Percentiles rank a stretch among this genome's conserved stretches.
phyloP scores from a whole-genome alignment of 2,797 vertebrate species.

The Periophthalmus magnuspinnatus region DNA sequence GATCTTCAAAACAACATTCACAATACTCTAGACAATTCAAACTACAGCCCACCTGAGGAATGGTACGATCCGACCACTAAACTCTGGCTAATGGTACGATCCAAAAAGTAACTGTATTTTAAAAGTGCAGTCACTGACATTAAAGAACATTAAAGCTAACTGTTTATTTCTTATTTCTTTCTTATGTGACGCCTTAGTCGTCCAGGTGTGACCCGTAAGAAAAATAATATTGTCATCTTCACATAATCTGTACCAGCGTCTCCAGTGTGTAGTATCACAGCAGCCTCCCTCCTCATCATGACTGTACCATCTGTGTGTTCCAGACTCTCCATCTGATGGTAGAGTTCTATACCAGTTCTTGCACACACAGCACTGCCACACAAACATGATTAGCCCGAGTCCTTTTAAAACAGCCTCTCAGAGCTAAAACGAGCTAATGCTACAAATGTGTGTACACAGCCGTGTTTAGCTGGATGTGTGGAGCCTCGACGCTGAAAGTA shows the following conservation, averaged over 20 bases:
- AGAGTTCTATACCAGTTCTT: conserved; percentile 5
- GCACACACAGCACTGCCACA: conserved; percentile 19
- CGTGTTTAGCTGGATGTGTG: conserved; percentile 26
- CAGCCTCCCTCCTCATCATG: conserved; percentile 10
- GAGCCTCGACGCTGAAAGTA: conserved; percentile 7
- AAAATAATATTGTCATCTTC: neutral
- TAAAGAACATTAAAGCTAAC: neutral
- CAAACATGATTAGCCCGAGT: conserved; percentile 15
- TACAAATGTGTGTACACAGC: conserved; percentile 42
- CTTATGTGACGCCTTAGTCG: no score
- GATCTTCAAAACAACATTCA: neutral
- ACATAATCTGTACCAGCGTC: neutral
- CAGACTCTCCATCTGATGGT: neutral
- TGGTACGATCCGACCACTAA: neutral
- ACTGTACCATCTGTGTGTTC: conserved; percentile 33
- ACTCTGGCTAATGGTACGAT: neutral
- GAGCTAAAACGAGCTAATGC: conserved; percentile 24
- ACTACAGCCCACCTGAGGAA: neutral
- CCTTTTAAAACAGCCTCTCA: conserved; percentile 33
- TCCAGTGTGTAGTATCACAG: neutral
- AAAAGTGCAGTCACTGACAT: neutral
- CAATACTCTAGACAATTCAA: neutral
- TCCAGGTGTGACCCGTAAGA: no score
- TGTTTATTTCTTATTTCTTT: no score
- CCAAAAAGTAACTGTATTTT: neutral